phyloP scores from a whole-genome alignment of 2,797 vertebrate genomes.

The Pangasius djambal region DNA sequence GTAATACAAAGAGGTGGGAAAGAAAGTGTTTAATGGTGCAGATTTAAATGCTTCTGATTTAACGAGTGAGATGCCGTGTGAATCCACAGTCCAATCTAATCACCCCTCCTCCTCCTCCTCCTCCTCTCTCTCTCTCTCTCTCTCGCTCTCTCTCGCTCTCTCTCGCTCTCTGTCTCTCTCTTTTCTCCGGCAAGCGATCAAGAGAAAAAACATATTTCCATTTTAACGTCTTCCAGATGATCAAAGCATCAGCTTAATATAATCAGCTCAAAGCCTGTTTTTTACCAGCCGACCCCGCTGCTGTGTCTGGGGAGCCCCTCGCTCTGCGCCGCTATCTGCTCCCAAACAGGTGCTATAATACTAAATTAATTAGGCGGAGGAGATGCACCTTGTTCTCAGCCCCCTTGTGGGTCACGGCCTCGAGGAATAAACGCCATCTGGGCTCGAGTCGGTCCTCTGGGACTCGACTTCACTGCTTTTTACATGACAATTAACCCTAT shows the following conservation, averaged over 20 bases:
- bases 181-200: constrained; percentile 71
- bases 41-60: constrained; percentile 43
- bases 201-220: constrained; percentile 89
- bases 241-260: constrained; percentile 99
- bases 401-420: constrained; percentile 87
- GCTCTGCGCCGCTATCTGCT: constrained; percentile 90
- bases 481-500: constrained; percentile 99
- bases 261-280: constrained; percentile 96
- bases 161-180: not conserved
- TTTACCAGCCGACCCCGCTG: constrained; percentile 83
- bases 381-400: constrained; percentile 96
- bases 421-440: constrained; percentile 94
- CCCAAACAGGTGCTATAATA: constrained; percentile 99
- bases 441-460: constrained; percentile 84
- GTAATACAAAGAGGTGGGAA: not conserved
- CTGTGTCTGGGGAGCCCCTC: constrained; percentile 83
- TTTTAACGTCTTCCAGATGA: constrained; percentile 95
- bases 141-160: constrained; percentile 1
- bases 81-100: constrained; percentile 63
- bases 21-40: constrained; percentile 9
- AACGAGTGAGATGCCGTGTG: constrained; percentile 40
- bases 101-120: constrained; percentile 62
- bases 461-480: constrained; percentile 89
- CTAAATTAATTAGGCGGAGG: constrained; percentile 99
- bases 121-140: constrained; percentile 55